Conservation (phyloP, 2,113 vertebrate genomes). For the Oryzias woworae region DNA sequence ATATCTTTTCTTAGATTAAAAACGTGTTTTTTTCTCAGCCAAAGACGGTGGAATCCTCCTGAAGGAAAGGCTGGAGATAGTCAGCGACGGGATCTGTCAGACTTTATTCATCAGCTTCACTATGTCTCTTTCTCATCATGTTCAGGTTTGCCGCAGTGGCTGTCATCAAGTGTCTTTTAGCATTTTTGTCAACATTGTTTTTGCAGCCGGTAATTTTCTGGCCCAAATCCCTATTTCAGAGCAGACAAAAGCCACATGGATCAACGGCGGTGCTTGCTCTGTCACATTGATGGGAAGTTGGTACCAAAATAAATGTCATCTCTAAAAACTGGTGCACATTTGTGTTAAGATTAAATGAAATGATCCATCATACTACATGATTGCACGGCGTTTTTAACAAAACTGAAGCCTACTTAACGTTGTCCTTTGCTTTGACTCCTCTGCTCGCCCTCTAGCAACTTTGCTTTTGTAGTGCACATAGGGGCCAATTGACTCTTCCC, state of each 20-base stretch:
- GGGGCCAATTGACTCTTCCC: constrained; percentile 62
- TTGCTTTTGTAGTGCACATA: constrained; percentile 49
- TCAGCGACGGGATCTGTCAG: no score
- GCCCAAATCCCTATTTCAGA: not conserved
- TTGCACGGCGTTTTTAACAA: not conserved
- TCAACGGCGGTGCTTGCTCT: not conserved
- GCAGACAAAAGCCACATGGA: not conserved
- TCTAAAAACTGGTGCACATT: not conserved
- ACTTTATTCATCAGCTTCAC: no score
- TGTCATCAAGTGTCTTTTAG: not conserved
- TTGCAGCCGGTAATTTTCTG: not conserved
- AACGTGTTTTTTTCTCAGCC: no score
- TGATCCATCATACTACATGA: not conserved
- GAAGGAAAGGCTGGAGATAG: no score
- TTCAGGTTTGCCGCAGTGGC: not conserved
- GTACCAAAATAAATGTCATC: not conserved
- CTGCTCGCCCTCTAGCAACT: constrained; percentile 39
- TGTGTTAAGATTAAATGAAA: not conserved
- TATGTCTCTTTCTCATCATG: no score
- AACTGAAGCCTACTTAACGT: constrained; percentile 43
- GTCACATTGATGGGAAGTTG: not conserved
- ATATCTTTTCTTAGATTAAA: no score
- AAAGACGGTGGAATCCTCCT: no score
- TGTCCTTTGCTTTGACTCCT: constrained; percentile 40
- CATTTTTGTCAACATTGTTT: not conserved